A percentile compares a stretch with the other conserved stretches of the same genome.
Conservation (phyloP, 1,140 invertebrate species). For the Chelonus insularis region DNA sequence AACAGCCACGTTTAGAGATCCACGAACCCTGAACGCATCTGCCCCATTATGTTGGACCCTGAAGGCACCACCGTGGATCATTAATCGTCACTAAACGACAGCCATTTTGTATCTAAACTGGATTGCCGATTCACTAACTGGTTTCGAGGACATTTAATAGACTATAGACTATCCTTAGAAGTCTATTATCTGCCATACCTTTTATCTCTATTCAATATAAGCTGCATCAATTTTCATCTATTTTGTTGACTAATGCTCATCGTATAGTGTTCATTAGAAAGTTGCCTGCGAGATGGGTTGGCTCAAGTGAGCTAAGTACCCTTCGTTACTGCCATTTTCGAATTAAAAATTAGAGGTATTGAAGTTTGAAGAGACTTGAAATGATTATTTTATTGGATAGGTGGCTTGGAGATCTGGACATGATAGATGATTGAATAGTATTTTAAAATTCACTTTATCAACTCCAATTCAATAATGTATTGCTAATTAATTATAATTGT, state of each 20-base stretch:
- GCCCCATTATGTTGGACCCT: conserved; percentile 57
- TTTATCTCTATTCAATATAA: neutral
- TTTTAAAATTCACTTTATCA: too few relatives aligned
- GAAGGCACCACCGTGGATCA: conserved; percentile 46
- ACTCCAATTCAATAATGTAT: too few relatives aligned
- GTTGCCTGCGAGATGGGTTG: too few relatives aligned
- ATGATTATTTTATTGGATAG: too few relatives aligned
- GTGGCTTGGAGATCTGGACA: too few relatives aligned
- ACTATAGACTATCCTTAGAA: conserved; percentile 44
- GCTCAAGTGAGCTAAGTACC: too few relatives aligned
- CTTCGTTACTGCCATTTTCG: too few relatives aligned
- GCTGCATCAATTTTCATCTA: neutral
- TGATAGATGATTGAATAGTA: too few relatives aligned
- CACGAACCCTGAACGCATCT: conserved; percentile 51
- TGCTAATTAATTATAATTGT: too few relatives aligned
- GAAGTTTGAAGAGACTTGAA: too few relatives aligned
- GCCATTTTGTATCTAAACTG: conserved; percentile 63
- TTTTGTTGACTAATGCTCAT: neutral
- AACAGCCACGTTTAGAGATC: conserved; percentile 1
- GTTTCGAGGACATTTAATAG: conserved; percentile 59
- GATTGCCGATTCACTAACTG: conserved; percentile 61
- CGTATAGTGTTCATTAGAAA: too few relatives aligned
- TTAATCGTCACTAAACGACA: conserved; percentile 62
- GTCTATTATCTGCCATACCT: conserved; percentile 50
- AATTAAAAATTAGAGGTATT: too few relatives aligned